Conservation (phyloP, 2,888 invertebrate genomes). For the Amiota communis region DNA sequence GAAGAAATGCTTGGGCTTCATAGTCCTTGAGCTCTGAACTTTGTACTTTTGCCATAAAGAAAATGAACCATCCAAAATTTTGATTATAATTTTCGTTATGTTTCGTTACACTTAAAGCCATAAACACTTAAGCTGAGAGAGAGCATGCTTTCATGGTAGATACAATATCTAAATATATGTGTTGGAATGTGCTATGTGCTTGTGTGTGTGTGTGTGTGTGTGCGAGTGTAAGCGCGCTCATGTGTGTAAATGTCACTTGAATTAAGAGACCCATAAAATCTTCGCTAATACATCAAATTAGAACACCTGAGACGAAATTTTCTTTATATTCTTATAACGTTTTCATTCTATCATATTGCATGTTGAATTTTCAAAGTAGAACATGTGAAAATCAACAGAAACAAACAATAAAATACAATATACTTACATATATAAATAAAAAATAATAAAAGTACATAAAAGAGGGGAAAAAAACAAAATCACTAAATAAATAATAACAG, state of each 20-base stretch:
- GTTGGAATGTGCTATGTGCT: no score
- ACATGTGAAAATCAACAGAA: constrained; percentile 1
- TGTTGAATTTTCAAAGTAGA: constrained; percentile 5
- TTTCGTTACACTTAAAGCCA: no score
- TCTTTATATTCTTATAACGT: background rate
- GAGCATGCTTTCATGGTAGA: no score
- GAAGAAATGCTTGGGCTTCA: no score
- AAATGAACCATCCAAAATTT: no score
- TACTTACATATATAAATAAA: background rate
- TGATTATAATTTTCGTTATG: no score
- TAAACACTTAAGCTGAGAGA: no score
- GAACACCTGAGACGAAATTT: constrained; percentile 28
- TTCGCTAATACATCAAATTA: constrained; percentile 11
- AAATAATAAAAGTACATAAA: background rate
- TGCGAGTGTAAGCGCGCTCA: background rate
- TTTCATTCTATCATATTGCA: no score
- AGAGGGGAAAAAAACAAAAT: no score
- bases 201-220: background rate
- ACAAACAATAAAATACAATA: constrained; percentile 2
- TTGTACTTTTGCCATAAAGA: no score
- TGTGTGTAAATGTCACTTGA: constrained; percentile 19
- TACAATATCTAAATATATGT: no score
- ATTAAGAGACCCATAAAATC: constrained; percentile 9
- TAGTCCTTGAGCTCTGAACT: no score
- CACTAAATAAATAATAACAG: background rate